Percentiles rank a stretch among this genome's conserved stretches.
Conservation (phyloP, 1,140 invertebrate genomes). For the Proctacanthus coquilletti region DNA sequence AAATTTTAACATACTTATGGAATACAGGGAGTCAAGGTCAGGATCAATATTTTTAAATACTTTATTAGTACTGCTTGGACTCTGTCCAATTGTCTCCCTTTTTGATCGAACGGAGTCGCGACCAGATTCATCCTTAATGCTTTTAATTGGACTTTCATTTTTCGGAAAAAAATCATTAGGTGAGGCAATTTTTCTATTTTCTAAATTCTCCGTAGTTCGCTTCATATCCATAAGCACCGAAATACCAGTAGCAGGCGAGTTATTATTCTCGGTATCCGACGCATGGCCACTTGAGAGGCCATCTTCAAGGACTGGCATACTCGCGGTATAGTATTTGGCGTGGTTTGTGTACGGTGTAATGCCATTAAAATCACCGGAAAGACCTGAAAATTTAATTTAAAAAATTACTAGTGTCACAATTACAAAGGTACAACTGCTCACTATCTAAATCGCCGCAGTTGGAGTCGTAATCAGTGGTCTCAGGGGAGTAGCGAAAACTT, state of each 20-base stretch:
- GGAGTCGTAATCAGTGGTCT: conserved; percentile 87
- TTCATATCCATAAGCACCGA: conserved; percentile 30
- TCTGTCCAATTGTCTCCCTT: conserved; percentile 21
- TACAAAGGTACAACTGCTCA: conserved; percentile 10
- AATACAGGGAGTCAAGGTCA: conserved; percentile 27
- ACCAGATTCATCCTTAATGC: conserved; percentile 6
- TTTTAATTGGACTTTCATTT: conserved; percentile 8
- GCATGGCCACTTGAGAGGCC: conserved; percentile 81
- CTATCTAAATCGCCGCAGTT: conserved; percentile 74
- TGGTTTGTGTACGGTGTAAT: conserved; percentile 26
- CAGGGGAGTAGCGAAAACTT: conserved; percentile 75
- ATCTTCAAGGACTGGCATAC: conserved; percentile 89
- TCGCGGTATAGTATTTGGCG: conserved; percentile 26
- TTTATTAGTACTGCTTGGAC: conserved; percentile 25
- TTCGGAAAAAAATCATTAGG: conserved; percentile 1
- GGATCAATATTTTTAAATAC: conserved; percentile 30
- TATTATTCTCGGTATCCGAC: conserved; percentile 78
- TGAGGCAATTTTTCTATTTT: background rate
- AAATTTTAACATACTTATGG: conserved; percentile 20
- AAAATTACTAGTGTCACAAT: background rate
- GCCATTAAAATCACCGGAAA: conserved; percentile 27
- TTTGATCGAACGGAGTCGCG: conserved; percentile 8
- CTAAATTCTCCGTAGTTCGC: conserved; percentile 7
- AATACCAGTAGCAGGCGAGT: conserved; percentile 12
- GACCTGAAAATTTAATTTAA: conserved; percentile 25